Base-by-base conservation (phyloP, 2,888 invertebrate species). In the Platycheirus rosarum region DNA sequence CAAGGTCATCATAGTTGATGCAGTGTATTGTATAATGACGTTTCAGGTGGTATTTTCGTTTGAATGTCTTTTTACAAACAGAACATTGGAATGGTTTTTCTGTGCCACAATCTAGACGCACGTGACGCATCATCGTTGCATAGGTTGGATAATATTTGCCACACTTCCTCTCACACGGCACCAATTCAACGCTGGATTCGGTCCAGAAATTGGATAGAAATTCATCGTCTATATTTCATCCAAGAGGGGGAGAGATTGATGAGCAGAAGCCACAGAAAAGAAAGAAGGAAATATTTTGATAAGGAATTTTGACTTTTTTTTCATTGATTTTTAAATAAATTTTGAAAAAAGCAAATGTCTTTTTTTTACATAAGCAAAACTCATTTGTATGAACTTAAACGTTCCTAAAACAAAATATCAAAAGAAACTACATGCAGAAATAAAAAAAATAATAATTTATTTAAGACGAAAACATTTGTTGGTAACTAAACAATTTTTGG, bases 61-160 rank as follows among this genome's bases (percentile, higher is more conserved):
- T 89, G 20, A 88, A 88, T 16, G 20, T 84, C 69, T 89, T 89
- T n/a, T 85, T 85, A 69, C 89, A 89, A 40, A 86, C 84, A 46
- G 86, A 86, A 70, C 89, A 89, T 40, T 87, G 85, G 49, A 89
- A 89, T 13, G 86, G 87, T 71, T 88, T 88, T 32, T 86, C 86
- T 42, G 86, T 86, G 69, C 87, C 86, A 78, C 89, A 89, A 82
- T 89, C 89, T 70, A 88, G 84, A 1, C 86, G 87, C 51, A 88
- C 80, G 77, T 89, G 89, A 62, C 87, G 85, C 85, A 85, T 77
- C 86, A 89, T 86, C 51, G 87, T 87, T 65, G 85, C 85, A 69
- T 86, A 60, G 2, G 87, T 87, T 68, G 87, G 85, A 82, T 88
- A 89, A 76, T 89, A 89, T 85, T 92, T 92, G 78, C 92, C 92